Percentiles rank a stretch among this genome's conserved stretches.
These are phyloP conservation scores for Lynx canadensis DNA, from an alignment of 2,113 vertebrate genomes.

Conservation along the genomic window DNA sequence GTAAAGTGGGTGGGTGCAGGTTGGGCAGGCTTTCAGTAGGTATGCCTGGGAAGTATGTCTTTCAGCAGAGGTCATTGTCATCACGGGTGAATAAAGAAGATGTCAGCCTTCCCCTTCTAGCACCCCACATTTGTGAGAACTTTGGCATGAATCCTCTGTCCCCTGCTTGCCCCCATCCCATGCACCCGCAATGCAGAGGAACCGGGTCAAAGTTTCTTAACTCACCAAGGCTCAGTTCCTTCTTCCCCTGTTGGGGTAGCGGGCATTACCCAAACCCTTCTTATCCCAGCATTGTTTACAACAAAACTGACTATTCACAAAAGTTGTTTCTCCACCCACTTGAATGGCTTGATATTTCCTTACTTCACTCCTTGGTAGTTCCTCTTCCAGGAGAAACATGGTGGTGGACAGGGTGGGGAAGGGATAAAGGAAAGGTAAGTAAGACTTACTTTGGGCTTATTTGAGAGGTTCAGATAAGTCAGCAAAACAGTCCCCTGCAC, in stretches of 20 bases:
- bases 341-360: background rate
- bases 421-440: background rate
- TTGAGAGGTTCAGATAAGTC: background rate
- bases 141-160: background rate
- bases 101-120: background rate
- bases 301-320: background rate
- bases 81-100: background rate
- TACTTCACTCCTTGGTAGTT: background rate
- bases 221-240: background rate
- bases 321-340: background rate
- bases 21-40: background rate
- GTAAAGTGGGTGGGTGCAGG: background rate
- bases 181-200: background rate
- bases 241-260: background rate
- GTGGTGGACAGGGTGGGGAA: background rate
- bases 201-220: background rate
- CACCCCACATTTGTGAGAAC: background rate
- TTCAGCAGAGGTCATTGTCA: background rate
- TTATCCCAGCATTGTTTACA: background rate
- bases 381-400: background rate
- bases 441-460: background rate
- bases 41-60: background rate
- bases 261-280: background rate
- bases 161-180: fast-evolving
- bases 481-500: background rate